Evolutionary conservation across 2,113 vertebrate species (phyloP).

Genomic region (Lepidothrix coronata): DNA sequence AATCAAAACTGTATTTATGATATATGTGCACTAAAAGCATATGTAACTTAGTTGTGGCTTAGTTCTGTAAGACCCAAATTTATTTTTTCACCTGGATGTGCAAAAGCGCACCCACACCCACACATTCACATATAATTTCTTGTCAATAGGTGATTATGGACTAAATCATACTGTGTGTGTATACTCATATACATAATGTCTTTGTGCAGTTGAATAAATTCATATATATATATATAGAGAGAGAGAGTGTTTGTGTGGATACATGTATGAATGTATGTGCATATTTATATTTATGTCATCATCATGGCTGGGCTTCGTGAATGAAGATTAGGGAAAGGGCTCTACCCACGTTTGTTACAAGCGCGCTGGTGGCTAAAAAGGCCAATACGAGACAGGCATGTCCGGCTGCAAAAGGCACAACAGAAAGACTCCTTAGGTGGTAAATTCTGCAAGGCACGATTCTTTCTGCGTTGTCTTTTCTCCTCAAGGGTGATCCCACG

Average conservation of each 20-base stretch:
- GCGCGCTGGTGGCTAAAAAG: too few relatives aligned
- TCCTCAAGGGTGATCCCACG: too few relatives aligned
- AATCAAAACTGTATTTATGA: background rate
- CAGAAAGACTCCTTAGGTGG: too few relatives aligned
- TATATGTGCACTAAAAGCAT: background rate
- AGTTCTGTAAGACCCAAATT: background rate
- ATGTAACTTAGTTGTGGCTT: background rate
- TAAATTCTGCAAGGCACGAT: too few relatives aligned
- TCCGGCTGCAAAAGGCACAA: too few relatives aligned
- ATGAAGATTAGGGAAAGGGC: too few relatives aligned
- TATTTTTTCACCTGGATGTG: background rate
- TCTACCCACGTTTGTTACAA: too few relatives aligned
- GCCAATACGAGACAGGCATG: too few relatives aligned
- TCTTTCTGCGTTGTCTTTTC: too few relatives aligned
- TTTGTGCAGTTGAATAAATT: background rate
- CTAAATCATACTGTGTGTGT: background rate
- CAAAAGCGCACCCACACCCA: background rate
- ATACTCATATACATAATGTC: background rate
- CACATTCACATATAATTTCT: accelerated
- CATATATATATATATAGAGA: background rate
- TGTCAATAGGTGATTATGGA: background rate
- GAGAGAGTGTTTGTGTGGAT: background rate
- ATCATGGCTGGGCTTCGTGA: too few relatives aligned
- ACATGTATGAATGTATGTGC: background rate
- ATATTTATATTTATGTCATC: background rate